Evolutionary conservation across 2,888 invertebrate genomes (phyloP).

Genomic region (Cynaeus angustus): DNA sequence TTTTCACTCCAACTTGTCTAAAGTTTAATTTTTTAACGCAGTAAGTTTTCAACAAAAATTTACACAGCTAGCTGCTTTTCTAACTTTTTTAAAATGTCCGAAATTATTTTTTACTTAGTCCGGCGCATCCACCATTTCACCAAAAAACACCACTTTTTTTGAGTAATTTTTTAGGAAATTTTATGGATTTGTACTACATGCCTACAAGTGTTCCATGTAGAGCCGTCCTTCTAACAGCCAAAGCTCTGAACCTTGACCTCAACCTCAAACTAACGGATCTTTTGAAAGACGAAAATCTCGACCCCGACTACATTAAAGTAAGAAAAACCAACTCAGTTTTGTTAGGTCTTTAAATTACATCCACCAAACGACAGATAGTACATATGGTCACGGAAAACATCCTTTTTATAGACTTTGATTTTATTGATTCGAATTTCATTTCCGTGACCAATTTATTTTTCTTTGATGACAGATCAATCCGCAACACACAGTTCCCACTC

Average conservation of each 20-base stretch:
- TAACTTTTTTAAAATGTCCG: too few species aligned
- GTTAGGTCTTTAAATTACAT: background rate
- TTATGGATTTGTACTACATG: background rate
- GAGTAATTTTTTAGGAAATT: too few species aligned
- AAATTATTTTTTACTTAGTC: too few species aligned
- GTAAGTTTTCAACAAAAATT: too few species aligned
- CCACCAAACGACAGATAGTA: background rate
- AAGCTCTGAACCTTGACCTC: background rate
- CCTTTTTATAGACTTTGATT: constrained; percentile 4
- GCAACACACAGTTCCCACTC: constrained; percentile 20
- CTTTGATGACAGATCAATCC: constrained; percentile 70
- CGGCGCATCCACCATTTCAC: too few species aligned
- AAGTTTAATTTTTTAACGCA: too few species aligned
- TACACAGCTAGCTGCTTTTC: too few species aligned
- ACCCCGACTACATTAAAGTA: background rate
- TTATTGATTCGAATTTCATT: constrained; percentile 1
- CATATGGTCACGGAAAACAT: constrained; percentile 1
- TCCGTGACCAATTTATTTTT: constrained; percentile 71
- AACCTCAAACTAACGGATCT: background rate
- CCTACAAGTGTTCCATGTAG: background rate
- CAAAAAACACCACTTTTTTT: too few species aligned
- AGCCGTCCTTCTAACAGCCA: background rate
- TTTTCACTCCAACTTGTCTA: too few species aligned
- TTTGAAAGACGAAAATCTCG: background rate
- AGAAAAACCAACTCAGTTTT: background rate